Evolutionary conservation across 2,888 invertebrate genomes (phyloP), one percentile per base, ranked within the genome.

Genomic region (Rapana venosa): DNA sequence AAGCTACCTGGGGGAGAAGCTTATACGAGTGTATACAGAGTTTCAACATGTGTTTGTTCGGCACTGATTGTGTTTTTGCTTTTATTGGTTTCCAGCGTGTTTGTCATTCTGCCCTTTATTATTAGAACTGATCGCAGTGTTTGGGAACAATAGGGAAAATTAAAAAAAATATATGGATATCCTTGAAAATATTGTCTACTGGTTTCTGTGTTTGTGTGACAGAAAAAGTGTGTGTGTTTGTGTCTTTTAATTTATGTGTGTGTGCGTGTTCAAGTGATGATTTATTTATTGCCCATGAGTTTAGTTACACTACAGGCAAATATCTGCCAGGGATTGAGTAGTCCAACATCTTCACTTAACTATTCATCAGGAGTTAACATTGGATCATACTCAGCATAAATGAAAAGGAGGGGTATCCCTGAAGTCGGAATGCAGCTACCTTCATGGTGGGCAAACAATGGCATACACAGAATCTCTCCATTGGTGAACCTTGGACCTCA

Each of bases 91-190:
- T 81, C 84, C 70, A 70, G 77, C 74, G 89, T 83, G 81, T 88
- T 61, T 26, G 83, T 84, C 36, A 88, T 74, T 47, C 89, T 35
- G 89, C 85, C 74, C 84, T 89, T 56, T 89, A 83, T 89, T 84
- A 70, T 74, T 89, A 85, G 85, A 85, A 74, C 20, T 89, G 35
- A 77, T 61, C 66, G 70, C 88, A 84, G 83, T 83, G 81, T 83
- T 87, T 84, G 89, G 89, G 89, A 89, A 85, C 89, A 89, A 89
- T 89, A 89, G 89, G 89, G 89, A 84, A 84, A 87, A 88, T 5
- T 47, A 47, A 47, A 47, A n/a, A 70, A 88, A 66, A 79, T 79
- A 83, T 85, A 89, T 89, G 89, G 89, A 89, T 85, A 89, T 89
- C 89, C 77, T 89, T 89, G 89, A 89, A 30, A 66, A 5, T 30